Base-by-base conservation (phyloP, 1,140 invertebrate species). In the Phenacoccus solenopsis region DNA sequence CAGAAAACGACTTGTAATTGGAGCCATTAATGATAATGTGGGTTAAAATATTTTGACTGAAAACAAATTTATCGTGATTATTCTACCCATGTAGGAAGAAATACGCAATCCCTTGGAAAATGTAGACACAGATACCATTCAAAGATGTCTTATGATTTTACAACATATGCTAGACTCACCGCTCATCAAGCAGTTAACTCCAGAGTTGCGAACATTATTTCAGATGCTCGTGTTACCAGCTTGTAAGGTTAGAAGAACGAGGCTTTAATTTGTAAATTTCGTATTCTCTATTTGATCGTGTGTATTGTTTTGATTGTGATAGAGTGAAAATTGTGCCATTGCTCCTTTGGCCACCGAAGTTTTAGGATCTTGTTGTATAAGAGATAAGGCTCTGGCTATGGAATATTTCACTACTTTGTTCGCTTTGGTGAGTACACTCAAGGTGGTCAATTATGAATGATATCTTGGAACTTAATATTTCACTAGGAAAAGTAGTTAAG, bases 1-100 rank as follows among this genome's bases (percentile, higher is more conserved):
- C n/a, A n/a, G n/a, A n/a, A n/a, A n/a, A n/a, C n/a, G n/a, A n/a
- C n/a, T n/a, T n/a, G n/a, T n/a, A n/a, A n/a, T n/a, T n/a, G n/a
- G n/a, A n/a, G n/a, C n/a, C n/a, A n/a, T n/a, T n/a, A n/a, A n/a
- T n/a, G n/a, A n/a, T n/a, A n/a, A n/a, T n/a, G n/a, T n/a, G n/a
- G n/a, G n/a, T n/a, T n/a, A n/a, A n/a, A n/a, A n/a, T n/a, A n/a
- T n/a, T n/a, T n/a, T n/a, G n/a, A n/a, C n/a, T n/a, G n/a, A n/a
- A n/a, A n/a, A n/a, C n/a, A n/a, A n/a, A n/a, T n/a, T n/a, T n/a
- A n/a, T n/a, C n/a, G n/a, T n/a, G n/a, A n/a, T n/a, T n/a, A n/a
- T n/a, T n/a, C n/a, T n/a, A n/a, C n/a, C n/a, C n/a, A n/a, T n/a
- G 22, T 64, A 64, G 59, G 59, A 64, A 64, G 22, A 64, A 25